Conservation (phyloP, 1,140 invertebrate genomes). For the Neoseiulus cucumeris region DNA sequence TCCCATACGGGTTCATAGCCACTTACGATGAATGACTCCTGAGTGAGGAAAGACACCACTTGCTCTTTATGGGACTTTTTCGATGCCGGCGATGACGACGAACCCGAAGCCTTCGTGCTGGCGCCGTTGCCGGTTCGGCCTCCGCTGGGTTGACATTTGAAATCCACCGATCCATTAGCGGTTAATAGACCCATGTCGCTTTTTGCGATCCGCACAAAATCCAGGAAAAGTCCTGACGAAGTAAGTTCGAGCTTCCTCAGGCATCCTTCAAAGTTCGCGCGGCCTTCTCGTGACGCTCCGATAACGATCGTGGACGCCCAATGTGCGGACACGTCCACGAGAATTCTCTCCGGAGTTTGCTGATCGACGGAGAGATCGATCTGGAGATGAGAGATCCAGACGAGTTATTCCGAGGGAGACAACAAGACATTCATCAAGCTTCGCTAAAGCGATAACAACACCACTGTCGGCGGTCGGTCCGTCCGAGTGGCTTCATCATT, state of each 20-base stretch:
- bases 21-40: neutral
- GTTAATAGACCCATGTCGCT: neutral
- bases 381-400: no score
- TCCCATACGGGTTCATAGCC: no score
- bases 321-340: no score
- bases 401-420: no score
- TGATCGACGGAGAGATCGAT: no score
- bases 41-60: constrained; percentile 1
- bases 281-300: neutral
- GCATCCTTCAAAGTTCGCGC: neutral
- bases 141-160: neutral
- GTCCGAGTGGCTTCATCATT: no score
- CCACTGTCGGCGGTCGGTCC: no score
- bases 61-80: constrained; percentile 5
- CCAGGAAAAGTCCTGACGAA: neutral
- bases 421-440: no score
- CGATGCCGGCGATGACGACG: neutral
- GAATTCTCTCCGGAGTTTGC: no score
- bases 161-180: neutral
- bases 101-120: neutral
- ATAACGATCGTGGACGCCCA: neutral
- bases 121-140: neutral
- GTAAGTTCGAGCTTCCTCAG: neutral
- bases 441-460: no score
- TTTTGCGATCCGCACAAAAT: neutral